Evolutionary conservation across 2,797 vertebrate genomes (phyloP).

Genomic region (Syngnathus rostellatus): DNA sequence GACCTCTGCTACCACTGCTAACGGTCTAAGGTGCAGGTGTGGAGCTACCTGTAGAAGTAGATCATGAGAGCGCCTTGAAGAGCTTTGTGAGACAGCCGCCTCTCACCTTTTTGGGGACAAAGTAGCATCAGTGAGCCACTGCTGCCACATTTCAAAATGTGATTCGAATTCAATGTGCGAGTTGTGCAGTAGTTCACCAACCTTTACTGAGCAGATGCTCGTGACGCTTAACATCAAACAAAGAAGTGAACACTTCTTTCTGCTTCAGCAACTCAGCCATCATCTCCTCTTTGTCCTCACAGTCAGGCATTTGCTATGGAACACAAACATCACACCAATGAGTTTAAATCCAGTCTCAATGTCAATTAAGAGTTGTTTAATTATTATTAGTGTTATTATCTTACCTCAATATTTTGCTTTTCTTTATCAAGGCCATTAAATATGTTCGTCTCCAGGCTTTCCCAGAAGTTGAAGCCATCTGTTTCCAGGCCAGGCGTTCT

Average conservation of each 20-base stretch:
- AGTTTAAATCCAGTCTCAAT: constrained; percentile 14
- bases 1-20: neutral
- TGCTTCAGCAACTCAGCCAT: constrained; percentile 79
- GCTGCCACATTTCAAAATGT: neutral
- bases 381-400: constrained; percentile 11
- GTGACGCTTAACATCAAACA: constrained; percentile 91
- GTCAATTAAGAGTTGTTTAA: neutral
- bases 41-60: constrained; percentile 86
- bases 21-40: neutral
- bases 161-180: neutral
- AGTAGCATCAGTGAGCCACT: neutral
- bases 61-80: constrained; percentile 96
- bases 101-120: constrained; percentile 75
- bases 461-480: constrained; percentile 94
- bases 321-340: constrained; percentile 5
- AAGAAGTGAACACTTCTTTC: constrained; percentile 75
- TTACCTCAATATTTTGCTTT: constrained; percentile 78
- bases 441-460: constrained; percentile 82
- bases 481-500: constrained; percentile 88
- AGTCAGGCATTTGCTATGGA: constrained; percentile 65
- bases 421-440: constrained; percentile 76
- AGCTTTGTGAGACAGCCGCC: constrained; percentile 87
- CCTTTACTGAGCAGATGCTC: constrained; percentile 92
- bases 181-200: constrained; percentile 24
- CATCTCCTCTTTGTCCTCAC: constrained; percentile 81